A percentile compares a stretch with the other conserved stretches of the same genome.
Conservation (phyloP, 2,888 invertebrate species). For the Xestia rhomboidea region DNA sequence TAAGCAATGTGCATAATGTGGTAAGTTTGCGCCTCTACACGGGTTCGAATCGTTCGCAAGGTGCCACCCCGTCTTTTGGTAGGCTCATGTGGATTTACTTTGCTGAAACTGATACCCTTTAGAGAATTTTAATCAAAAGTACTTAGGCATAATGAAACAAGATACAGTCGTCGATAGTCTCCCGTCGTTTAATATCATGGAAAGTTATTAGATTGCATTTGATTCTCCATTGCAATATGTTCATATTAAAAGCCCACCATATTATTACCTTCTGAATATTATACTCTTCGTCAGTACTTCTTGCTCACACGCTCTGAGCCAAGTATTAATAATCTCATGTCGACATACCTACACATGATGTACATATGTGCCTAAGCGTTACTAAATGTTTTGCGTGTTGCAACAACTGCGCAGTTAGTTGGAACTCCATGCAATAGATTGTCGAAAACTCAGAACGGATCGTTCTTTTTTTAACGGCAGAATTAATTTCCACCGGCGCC, state of each 20-base stretch:
- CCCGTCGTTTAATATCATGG: not conserved
- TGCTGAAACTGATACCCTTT: not conserved
- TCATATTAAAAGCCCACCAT: constrained; percentile 29
- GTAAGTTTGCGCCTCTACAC: constrained; percentile 38
- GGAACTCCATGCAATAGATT: constrained; percentile 76
- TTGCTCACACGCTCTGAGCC: constrained; percentile 64
- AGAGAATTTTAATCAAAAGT: constrained; percentile 12
- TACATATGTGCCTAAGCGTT: constrained; percentile 37
- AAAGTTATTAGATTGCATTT: not conserved
- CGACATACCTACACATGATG: constrained; percentile 53
- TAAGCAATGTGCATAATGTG: constrained; percentile 51
- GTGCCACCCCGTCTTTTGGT: constrained; percentile 20
- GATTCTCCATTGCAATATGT: constrained; percentile 20
- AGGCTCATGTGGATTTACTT: constrained; percentile 22
- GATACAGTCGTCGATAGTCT: constrained; percentile 12
- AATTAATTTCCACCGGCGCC: constrained; percentile 83
- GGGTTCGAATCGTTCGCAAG: constrained; percentile 22
- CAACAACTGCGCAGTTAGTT: constrained; percentile 74
- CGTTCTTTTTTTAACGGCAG: constrained; percentile 78
- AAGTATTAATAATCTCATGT: constrained; percentile 72
- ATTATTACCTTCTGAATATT: constrained; percentile 28
- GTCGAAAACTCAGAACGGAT: constrained; percentile 77
- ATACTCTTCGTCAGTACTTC: constrained; percentile 16
- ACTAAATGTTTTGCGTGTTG: constrained; percentile 67
- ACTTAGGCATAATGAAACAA: constrained; percentile 7